phyloP scores from a whole-genome alignment of 2,113 vertebrate species.

The Arothron firmamentum region DNA sequence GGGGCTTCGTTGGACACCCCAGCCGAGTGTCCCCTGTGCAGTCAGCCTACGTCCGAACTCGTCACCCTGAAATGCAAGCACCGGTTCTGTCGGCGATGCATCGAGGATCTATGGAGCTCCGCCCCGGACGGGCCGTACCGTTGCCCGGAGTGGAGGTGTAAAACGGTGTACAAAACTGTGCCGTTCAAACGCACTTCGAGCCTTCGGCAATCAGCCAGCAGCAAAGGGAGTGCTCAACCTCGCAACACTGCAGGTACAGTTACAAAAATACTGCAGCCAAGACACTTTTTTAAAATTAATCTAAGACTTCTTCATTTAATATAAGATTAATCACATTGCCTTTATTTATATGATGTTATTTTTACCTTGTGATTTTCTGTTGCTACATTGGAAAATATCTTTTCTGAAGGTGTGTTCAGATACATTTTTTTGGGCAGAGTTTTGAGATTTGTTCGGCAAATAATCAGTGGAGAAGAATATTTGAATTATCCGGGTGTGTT shows the following conservation, averaged over 20 bases:
- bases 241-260: constrained; percentile 23
- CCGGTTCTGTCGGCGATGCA: constrained; percentile 68
- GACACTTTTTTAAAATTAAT: not conserved
- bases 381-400: too few relatives aligned
- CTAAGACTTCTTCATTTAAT: too few relatives aligned
- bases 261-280: not conserved
- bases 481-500: too few relatives aligned
- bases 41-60: constrained; percentile 28
- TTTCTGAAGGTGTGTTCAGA: too few relatives aligned
- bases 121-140: constrained; percentile 60
- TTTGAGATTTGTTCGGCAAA: not conserved
- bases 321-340: too few relatives aligned
- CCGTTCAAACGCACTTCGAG: constrained; percentile 42
- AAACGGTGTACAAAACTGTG: constrained; percentile 59
- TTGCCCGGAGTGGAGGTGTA: constrained; percentile 69
- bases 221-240: not conserved
- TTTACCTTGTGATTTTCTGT: too few relatives aligned
- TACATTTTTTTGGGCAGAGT: not conserved
- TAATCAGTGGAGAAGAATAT: not conserved
- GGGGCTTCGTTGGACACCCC: constrained; percentile 49
- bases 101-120: constrained; percentile 71
- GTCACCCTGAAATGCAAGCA: constrained; percentile 67
- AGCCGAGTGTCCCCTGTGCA: constrained; percentile 59
- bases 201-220: not conserved
- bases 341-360: too few relatives aligned